Percentiles rank a stretch among this genome's conserved stretches.
These are phyloP conservation scores for Chamaea fasciata DNA, from an alignment of 2,113 vertebrate genomes.

Conservation along the genomic window DNA sequence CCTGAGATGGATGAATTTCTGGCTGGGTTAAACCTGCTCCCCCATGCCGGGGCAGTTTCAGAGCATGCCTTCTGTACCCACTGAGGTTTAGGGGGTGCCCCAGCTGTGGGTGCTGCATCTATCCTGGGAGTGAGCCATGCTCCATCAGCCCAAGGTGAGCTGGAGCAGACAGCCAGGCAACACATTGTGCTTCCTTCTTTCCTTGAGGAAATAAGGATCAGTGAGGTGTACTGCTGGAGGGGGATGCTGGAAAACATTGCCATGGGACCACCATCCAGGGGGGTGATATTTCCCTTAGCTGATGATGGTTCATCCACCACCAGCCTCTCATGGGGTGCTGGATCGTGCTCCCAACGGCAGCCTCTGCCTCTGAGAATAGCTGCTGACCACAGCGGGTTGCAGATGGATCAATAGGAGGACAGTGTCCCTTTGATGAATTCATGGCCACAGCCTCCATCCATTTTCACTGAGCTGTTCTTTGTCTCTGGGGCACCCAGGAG, in stretches of 20 bases:
- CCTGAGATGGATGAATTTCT: not conserved
- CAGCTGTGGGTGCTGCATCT: not conserved
- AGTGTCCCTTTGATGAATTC: not conserved
- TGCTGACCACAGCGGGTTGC: rapidly evolving
- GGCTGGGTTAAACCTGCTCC: not conserved
- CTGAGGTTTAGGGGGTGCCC: too few species aligned
- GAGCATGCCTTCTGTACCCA: not conserved
- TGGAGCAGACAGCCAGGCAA: not conserved
- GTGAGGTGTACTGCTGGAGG: not conserved
- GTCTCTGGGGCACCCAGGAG: not conserved
- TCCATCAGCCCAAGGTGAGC: not conserved
- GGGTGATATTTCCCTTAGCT: not conserved
- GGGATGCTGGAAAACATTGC: not conserved
- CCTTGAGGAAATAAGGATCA: not conserved
- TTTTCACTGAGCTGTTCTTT: not conserved
- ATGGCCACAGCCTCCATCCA: not conserved
- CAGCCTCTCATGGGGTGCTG: not conserved
- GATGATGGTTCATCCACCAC: not conserved
- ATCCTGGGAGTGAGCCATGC: rapidly evolving
- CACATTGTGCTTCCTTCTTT: not conserved
- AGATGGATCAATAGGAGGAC: not conserved
- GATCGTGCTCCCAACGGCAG: rapidly evolving
- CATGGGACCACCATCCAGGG: not conserved
- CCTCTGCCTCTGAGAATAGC: not conserved
- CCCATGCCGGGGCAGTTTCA: not conserved